Base-by-base conservation (phyloP, 2,113 vertebrate genomes). In the Vicugna pacos region DNA sequence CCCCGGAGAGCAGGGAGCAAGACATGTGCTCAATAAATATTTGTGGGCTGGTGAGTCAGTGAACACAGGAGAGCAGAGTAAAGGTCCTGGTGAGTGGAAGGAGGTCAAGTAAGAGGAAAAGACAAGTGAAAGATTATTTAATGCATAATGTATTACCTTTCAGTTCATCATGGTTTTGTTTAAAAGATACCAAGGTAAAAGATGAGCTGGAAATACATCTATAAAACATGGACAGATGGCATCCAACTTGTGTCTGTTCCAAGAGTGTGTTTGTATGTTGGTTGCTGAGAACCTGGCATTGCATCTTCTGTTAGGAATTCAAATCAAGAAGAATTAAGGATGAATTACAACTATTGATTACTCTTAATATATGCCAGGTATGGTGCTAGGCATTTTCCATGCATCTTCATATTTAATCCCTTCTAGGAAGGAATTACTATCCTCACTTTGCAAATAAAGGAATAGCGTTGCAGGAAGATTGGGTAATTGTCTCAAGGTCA, bases 341-440 rank as follows among this genome's bases (percentile, higher is more conserved):
- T n/a, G 8, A 5, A 10, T 4, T 2, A 14, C 26, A 12, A 3
- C 7, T 22, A 5, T 3, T 5, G 24, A 50, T 28, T 20, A 11
- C 20, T 6, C 10, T 15, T 19, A 13, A 22, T 3, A 0, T 12
- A 10, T 5, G 2, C 30, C 30, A 19, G 79, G 81, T 2, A 14
- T 32, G 0, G 28, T 6, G 6, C 46, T 0, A 0, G 35, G 46
- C 42, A n/a, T 8, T 7, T 10, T 1, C n/a, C 5, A 22, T 0
- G 13, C 38, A 32, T 17, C 82, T 64, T 30, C 3, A 5, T 2
- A 8, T 12, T 24, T 12, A 17, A 58, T 10, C 30, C 10, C 19
- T 12, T 8, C 46, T 75, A 28, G 60, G 67, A 76, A 91, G 93
- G n/a, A 89, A 60, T 32, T 11, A 6, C 15, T 5, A 2, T 16